phyloP scores from a whole-genome alignment of 1,140 invertebrate species.

The Vanessa tameamea region DNA sequence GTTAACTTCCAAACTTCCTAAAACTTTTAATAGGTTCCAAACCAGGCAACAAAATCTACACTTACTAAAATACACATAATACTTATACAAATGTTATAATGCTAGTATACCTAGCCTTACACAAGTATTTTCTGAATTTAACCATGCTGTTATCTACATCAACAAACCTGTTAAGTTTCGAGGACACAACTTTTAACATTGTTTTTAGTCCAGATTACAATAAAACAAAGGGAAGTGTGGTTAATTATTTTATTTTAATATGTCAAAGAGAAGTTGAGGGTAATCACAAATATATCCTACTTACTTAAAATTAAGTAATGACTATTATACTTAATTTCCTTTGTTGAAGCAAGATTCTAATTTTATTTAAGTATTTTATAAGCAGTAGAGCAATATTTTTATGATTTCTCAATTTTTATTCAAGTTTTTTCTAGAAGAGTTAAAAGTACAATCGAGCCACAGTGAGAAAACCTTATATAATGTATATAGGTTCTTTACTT shows the following conservation, averaged over 20 bases:
- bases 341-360: conserved; percentile 18
- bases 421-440: conserved; percentile 9
- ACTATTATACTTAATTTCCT: conserved; percentile 58
- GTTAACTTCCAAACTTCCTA: no score
- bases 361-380: background rate
- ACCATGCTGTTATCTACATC: no score
- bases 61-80: no score
- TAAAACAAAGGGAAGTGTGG: background rate
- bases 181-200: no score
- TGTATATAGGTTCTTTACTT: conserved; percentile 8
- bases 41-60: no score
- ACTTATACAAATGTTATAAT: no score
- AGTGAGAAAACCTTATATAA: conserved; percentile 9
- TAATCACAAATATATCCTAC: conserved; percentile 63
- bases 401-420: conserved; percentile 10
- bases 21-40: no score
- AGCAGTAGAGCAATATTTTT: background rate
- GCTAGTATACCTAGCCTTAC: no score
- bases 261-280: background rate
- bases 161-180: no score
- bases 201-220: background rate
- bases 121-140: no score
- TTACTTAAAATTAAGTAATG: conserved; percentile 75
- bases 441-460: conserved; percentile 8
- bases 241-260: conserved; percentile 4